A percentile compares a stretch with the other conserved stretches of the same genome.
Evolutionary conservation across 2,113 vertebrate genomes (phyloP).

Genomic region (Alosa alosa): DNA sequence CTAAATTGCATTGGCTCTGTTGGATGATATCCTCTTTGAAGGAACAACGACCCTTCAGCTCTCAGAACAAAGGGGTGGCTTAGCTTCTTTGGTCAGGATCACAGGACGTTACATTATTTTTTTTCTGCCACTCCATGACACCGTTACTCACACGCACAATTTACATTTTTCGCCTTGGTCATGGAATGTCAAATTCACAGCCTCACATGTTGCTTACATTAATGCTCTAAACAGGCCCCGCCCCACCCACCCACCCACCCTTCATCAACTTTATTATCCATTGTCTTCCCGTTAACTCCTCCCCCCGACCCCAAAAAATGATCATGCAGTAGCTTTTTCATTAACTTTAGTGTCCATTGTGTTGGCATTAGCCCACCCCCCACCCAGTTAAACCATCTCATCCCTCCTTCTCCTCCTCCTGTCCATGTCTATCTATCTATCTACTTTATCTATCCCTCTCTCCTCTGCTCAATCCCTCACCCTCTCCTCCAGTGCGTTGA

Average conservation of each 20-base stretch:
- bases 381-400: not conserved
- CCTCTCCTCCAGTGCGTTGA: constrained; percentile 77
- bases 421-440: not conserved
- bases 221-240: not conserved
- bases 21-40: not conserved
- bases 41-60: not conserved
- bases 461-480: constrained; percentile 64
- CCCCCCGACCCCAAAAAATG: not conserved
- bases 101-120: not conserved
- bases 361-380: not conserved
- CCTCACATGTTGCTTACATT: not conserved
- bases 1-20: not conserved
- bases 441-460: not conserved
- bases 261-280: too few species aligned
- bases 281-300: too few species aligned
- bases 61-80: not conserved
- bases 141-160: not conserved
- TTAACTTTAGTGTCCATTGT: not conserved
- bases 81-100: not conserved
- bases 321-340: not conserved
- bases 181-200: not conserved
- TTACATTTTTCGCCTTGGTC: not conserved
- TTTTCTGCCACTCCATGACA: not conserved
- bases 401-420: not conserved
- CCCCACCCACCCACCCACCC: not conserved